Conservation (phyloP, 2,113 vertebrate species). For the Oenanthe melanoleuca region DNA sequence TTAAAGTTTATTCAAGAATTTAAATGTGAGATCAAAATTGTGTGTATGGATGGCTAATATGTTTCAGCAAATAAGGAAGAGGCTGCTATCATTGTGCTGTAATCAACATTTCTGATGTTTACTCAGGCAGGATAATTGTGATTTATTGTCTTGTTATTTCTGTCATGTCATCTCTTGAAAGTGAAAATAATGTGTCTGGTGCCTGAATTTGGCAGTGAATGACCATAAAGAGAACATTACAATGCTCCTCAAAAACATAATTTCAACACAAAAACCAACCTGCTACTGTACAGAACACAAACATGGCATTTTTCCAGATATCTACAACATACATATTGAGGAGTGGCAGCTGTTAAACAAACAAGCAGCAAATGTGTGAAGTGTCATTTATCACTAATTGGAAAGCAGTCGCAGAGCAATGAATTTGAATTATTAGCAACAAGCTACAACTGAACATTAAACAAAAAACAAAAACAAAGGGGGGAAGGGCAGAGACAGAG, state of each 20-base stretch:
- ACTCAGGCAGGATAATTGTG: slow-evolving; percentile 13
- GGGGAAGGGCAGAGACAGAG: not conserved
- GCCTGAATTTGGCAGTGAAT: slow-evolving; percentile 5
- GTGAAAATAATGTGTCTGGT: not conserved
- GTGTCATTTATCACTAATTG: slow-evolving; percentile 1
- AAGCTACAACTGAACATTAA: not conserved
- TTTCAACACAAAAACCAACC: not conserved
- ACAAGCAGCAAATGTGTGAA: not conserved
- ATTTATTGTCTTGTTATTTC: slow-evolving; percentile 48
- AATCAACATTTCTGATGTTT: slow-evolving; percentile 24
- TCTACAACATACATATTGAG: not conserved
- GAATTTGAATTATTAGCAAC: slow-evolving; percentile 28
- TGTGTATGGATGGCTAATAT: not conserved
- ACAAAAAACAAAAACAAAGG: not conserved
- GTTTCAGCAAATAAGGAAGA: not conserved
- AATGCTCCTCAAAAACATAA: not conserved
- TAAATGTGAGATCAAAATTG: not conserved
- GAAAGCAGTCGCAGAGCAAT: not conserved
- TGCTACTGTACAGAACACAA: not conserved
- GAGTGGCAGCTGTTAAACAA: slow-evolving; percentile 18
- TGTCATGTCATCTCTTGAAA: not conserved
- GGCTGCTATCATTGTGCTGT: not conserved
- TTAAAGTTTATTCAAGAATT: not conserved
- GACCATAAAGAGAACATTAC: not conserved
- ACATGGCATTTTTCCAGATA: not conserved